Percentiles rank a stretch among this genome's conserved stretches.
These are phyloP conservation scores for Athene cunicularia DNA, from an alignment of 2,113 vertebrate genomes.

Conservation along the genomic window DNA sequence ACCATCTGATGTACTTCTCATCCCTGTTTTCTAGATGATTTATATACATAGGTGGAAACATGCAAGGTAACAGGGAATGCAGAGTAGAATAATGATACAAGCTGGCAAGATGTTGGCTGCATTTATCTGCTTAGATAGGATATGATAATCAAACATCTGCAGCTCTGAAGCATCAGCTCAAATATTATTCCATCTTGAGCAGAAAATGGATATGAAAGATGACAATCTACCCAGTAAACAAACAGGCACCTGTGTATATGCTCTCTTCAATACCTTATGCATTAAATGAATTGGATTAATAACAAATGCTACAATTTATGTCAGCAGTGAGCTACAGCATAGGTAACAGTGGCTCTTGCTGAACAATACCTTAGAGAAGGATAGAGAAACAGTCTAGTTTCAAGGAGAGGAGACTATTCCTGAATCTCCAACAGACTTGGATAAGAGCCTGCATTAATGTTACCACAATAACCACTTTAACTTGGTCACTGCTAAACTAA, in stretches of 20 bases:
- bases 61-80: neutral
- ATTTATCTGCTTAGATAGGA: neutral
- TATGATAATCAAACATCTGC: constrained; percentile 13
- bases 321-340: neutral
- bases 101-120: neutral
- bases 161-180: neutral
- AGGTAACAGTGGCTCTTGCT: neutral
- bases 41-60: neutral
- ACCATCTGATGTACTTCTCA: neutral
- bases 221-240: neutral
- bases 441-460: neutral
- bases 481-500: neutral
- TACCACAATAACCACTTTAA: neutral
- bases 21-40: neutral
- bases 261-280: neutral
- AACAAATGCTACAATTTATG: neutral
- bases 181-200: neutral
- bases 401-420: neutral
- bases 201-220: neutral
- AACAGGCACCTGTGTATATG: neutral
- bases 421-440: neutral
- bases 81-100: neutral
- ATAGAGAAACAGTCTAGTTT: neutral
- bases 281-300: neutral
- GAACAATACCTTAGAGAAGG: neutral